Conservation (phyloP, 1,140 invertebrate species). For the Drosophila nigromelanica region DNA sequence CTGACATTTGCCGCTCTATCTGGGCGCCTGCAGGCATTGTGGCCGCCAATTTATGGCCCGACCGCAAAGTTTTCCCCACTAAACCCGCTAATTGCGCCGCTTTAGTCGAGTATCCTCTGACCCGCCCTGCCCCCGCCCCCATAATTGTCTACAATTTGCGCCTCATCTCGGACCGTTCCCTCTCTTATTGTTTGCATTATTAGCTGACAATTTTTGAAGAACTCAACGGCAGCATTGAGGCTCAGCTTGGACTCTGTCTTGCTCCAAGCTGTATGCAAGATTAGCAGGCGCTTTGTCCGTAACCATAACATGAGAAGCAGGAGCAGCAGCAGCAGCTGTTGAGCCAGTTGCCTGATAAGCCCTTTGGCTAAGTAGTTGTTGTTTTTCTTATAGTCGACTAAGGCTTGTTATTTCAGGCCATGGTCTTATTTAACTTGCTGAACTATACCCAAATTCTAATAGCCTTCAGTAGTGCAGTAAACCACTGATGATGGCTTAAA, state of each 20-base stretch:
- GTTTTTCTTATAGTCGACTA: conserved; percentile 52
- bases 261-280: conserved; percentile 43
- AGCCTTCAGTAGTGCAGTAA: background rate
- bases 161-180: conserved; percentile 43
- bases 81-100: conserved; percentile 76
- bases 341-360: conserved; percentile 49
- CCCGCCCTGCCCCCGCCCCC: background rate
- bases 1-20: conserved; percentile 73
- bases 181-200: conserved; percentile 76
- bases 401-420: conserved; percentile 65
- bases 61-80: conserved; percentile 43
- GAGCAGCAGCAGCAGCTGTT: conserved; percentile 13
- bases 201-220: conserved; percentile 71
- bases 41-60: conserved; percentile 61
- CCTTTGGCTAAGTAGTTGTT: conserved; percentile 46
- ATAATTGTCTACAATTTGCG: conserved; percentile 68
- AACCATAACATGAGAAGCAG: conserved; percentile 34
- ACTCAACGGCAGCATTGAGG: conserved; percentile 37
- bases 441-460: background rate
- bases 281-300: conserved; percentile 68
- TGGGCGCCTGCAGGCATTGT: conserved; percentile 57
- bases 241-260: conserved; percentile 26
- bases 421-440: conserved; percentile 7
- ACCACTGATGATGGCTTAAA: background rate
- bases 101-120: conserved; percentile 49